phyloP scores from a whole-genome alignment of 2,888 invertebrate species.

The Ophion slaviceki region DNA sequence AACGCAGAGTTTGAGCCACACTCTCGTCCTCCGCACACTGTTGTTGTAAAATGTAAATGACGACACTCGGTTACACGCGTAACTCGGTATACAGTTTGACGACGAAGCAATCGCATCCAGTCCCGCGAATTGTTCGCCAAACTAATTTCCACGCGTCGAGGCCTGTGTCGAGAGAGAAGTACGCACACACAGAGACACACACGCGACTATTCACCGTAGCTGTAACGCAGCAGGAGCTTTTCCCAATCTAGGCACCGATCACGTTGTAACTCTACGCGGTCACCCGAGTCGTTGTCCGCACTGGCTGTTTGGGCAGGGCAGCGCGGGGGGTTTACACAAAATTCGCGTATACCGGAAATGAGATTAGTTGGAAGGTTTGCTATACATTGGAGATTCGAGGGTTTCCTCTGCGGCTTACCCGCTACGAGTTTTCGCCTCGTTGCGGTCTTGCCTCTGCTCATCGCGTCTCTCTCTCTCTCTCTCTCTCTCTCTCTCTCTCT shows the following conservation, averaged over 20 bases:
- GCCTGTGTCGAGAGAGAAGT: constrained; percentile 17
- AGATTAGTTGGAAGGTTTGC: constrained; percentile 77
- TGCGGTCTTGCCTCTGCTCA: constrained; percentile 36
- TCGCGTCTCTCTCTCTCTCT: background rate
- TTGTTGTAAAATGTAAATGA: background rate
- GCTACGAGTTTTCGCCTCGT: constrained; percentile 19
- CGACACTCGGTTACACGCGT: constrained; percentile 3
- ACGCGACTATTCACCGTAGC: background rate
- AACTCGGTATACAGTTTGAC: constrained; percentile 44
- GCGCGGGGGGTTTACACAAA: background rate
- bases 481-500: too few relatives aligned
- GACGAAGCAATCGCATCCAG: constrained; percentile 56
- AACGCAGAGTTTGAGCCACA: too few relatives aligned
- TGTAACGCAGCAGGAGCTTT: constrained; percentile 44
- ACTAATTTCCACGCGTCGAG: constrained; percentile 62
- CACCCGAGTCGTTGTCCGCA: constrained; percentile 63
- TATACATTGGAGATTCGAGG: constrained; percentile 61
- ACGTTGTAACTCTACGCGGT: constrained; percentile 59
- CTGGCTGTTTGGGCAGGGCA: too few relatives aligned
- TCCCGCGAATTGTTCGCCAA: constrained; percentile 62
- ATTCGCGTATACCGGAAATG: constrained; percentile 69
- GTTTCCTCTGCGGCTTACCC: constrained; percentile 15
- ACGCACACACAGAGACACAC: background rate
- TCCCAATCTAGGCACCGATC: constrained; percentile 24
- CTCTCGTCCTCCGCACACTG: too few relatives aligned